Evolutionary conservation across 2,113 vertebrate genomes (phyloP).

Genomic region (Candoia aspera): DNA sequence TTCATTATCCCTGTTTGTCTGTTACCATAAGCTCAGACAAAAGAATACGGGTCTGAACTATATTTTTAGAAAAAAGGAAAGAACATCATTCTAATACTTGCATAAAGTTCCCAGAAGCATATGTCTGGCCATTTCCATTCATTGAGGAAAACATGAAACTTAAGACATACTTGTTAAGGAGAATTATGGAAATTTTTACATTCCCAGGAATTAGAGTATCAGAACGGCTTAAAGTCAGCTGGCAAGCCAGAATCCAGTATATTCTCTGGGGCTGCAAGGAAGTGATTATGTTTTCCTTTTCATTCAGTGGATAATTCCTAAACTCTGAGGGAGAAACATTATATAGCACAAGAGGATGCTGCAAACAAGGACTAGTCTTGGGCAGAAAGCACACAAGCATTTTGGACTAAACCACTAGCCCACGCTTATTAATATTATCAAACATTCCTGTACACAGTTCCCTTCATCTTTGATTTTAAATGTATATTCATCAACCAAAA

Average conservation of each 20-base stretch:
- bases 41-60: not conserved
- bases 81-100: not conserved
- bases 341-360: not conserved
- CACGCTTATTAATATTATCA: not conserved
- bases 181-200: not conserved
- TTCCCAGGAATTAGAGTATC: not conserved
- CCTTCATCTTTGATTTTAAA: not conserved
- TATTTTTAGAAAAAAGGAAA: not conserved
- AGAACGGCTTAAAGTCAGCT: not conserved
- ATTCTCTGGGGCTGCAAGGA: not conserved
- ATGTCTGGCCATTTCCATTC: not conserved
- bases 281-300: not conserved
- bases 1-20: not conserved
- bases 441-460: not conserved
- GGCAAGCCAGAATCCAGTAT: not conserved
- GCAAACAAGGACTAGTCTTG: not conserved
- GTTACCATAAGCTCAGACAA: not conserved
- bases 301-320: not conserved
- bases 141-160: not conserved
- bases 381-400: not conserved
- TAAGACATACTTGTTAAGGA: not conserved
- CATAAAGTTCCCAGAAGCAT: not conserved
- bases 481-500: not conserved
- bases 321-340: not conserved
- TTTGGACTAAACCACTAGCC: constrained; percentile 8